These are phyloP conservation scores for Eulemur coronatus DNA, from an alignment of 2,797 vertebrate genomes.

Conservation along the genomic window DNA sequence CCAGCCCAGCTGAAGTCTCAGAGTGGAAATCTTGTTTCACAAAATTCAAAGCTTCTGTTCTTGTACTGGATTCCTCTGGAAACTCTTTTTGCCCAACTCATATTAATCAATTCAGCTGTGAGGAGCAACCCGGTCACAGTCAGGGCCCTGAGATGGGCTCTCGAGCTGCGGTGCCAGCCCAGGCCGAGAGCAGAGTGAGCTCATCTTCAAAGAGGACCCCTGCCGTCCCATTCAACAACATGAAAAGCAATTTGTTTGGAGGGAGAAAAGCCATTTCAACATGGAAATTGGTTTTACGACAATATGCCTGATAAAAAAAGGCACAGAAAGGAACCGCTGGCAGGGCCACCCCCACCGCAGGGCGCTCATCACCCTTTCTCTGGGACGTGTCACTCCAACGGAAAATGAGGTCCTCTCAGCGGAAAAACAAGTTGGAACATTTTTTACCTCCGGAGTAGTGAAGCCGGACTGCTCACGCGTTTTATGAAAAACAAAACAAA, in stretches of 20 bases:
- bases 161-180: neutral
- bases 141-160: neutral
- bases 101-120: neutral
- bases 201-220: constrained; percentile 1
- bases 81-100: neutral
- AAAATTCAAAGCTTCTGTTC: neutral
- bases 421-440: constrained; percentile 2
- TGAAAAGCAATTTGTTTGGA: constrained; percentile 52
- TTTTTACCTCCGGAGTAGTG: neutral
- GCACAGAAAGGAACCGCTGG: neutral
- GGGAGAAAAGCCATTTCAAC: constrained; percentile 57
- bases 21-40: neutral
- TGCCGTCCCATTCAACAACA: constrained; percentile 28
- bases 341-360: neutral
- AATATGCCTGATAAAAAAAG: constrained; percentile 51
- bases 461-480: neutral
- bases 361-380: neutral
- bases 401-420: constrained; percentile 13
- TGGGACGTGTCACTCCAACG: neutral
- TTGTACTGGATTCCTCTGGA: neutral
- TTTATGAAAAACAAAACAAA: neutral
- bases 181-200: neutral
- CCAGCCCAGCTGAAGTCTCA: neutral
- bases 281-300: constrained; percentile 64
- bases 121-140: neutral